These are phyloP conservation scores for Brachystomella parvula DNA, from an alignment of 1,140 invertebrate species.

Conservation along the genomic window DNA sequence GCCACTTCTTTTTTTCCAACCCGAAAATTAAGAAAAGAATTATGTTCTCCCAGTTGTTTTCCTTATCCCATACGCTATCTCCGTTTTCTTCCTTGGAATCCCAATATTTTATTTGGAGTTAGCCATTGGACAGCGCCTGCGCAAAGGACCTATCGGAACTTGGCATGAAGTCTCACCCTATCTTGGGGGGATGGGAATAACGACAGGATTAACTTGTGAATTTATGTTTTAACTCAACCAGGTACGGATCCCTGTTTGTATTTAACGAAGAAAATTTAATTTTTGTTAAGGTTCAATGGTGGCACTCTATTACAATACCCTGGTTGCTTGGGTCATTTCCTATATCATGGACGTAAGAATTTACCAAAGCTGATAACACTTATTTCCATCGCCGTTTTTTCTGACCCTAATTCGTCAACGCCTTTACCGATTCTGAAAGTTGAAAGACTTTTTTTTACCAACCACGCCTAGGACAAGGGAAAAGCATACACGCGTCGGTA, in stretches of 20 bases:
- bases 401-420: neutral
- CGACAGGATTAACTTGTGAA: constrained; percentile 36
- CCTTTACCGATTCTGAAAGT: too few species aligned
- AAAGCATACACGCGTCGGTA: too few species aligned
- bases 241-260: neutral
- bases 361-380: too few species aligned
- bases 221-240: too few species aligned
- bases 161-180: constrained; percentile 87
- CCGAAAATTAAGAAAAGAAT: too few species aligned
- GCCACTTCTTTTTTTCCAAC: too few species aligned
- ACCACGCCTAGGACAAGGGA: too few species aligned
- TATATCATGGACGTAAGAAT: constrained; percentile 8
- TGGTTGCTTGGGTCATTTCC: constrained; percentile 10
- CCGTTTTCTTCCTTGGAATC: constrained; percentile 72
- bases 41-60: too few species aligned
- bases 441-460: too few species aligned
- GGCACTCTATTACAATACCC: constrained; percentile 13
- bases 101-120: constrained; percentile 89
- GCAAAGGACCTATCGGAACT: constrained; percentile 86
- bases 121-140: constrained; percentile 78
- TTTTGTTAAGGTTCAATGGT: neutral
- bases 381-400: neutral
- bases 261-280: neutral
- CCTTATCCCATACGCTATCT: constrained; percentile 49
- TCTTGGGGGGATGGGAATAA: constrained; percentile 74